phyloP scores from a whole-genome alignment of 2,888 invertebrate genomes.

The Pyralis farinalis region DNA sequence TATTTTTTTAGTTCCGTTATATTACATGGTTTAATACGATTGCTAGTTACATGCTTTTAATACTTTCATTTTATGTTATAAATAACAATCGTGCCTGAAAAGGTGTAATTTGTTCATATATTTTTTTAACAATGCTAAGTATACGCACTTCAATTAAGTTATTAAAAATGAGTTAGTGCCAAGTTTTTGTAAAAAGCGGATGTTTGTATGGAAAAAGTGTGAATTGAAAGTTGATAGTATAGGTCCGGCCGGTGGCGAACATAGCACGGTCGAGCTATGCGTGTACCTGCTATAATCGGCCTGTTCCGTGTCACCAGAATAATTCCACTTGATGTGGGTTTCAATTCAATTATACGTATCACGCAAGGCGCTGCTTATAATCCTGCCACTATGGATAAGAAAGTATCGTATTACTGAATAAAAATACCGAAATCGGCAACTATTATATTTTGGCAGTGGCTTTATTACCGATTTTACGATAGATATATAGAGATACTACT shows the following conservation, averaged over 20 bases:
- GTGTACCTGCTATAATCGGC: constrained; percentile 37
- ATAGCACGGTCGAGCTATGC: constrained; percentile 15
- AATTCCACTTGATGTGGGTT: constrained; percentile 52
- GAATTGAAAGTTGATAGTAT: too few relatives aligned
- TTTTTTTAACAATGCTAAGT: too few relatives aligned
- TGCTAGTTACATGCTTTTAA: too few relatives aligned
- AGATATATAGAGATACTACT: not conserved
- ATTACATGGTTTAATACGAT: too few relatives aligned
- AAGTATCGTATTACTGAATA: constrained; percentile 9
- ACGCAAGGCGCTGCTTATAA: constrained; percentile 39
- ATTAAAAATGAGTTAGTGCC: too few relatives aligned
- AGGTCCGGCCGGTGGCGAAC: not conserved
- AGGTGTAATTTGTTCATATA: too few relatives aligned
- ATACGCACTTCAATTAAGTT: too few relatives aligned
- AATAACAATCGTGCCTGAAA: too few relatives aligned
- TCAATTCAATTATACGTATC: constrained; percentile 59
- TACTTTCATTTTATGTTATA: too few relatives aligned
- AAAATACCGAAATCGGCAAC: constrained; percentile 10
- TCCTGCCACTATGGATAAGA: constrained; percentile 16
- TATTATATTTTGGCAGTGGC: constrained; percentile 5
- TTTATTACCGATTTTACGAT: constrained; percentile 1
- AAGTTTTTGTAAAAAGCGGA: too few relatives aligned
- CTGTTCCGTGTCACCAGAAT: constrained; percentile 50
- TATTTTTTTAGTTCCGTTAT: too few relatives aligned
- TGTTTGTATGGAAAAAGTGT: too few relatives aligned